Base-by-base conservation (phyloP, 2,888 invertebrate species). In the Idaea straminata region DNA sequence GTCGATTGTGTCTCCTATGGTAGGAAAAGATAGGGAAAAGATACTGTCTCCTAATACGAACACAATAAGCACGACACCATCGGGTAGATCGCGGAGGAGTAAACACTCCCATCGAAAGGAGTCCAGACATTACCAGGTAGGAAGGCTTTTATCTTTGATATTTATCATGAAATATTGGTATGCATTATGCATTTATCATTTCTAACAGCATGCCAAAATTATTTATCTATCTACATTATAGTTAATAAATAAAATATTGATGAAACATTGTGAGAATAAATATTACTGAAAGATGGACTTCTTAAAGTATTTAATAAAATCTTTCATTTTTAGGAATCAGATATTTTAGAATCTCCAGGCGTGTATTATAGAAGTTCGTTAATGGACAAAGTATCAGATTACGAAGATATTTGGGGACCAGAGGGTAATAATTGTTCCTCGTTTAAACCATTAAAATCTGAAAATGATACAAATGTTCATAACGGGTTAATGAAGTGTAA, bases 361-460 rank as follows among this genome's bases (percentile, higher is more conserved):
- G 94, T 96, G 63, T 98, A 98, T 81, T 98, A 96, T 83, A 94
- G 96, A 76, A 98, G 98, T 86, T 96, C 96, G 1, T 93, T 98
- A 47, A 96, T 97, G 70, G 98, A 98, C 83, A 98, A 98, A 91
- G 96, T 97, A 61, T 98, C 98, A 77, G 98, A 98, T 87, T 98
- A 98, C 83, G 98, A 98, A 90, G 98, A 98, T 83, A 96, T 98
- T 76, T 98, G 98, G 98, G 95, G 96, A 70, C 95, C 95, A 64
- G 95, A 95, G 80, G 84, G 86, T 70, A 92, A 91, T 72, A 88
- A 84, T 70, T 91, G 92, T 73, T 88, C 93, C 57, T 89, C 92
- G 34, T 93, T 93, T 69, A 89, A 92, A 76, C 90, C 94, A 73
- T 77, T 88, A 76, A 88, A 87, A 77, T 72, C 79, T 64, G 91